Evolutionary conservation across 2,888 invertebrate species (phyloP).

Genomic region (Cinara cedri): DNA sequence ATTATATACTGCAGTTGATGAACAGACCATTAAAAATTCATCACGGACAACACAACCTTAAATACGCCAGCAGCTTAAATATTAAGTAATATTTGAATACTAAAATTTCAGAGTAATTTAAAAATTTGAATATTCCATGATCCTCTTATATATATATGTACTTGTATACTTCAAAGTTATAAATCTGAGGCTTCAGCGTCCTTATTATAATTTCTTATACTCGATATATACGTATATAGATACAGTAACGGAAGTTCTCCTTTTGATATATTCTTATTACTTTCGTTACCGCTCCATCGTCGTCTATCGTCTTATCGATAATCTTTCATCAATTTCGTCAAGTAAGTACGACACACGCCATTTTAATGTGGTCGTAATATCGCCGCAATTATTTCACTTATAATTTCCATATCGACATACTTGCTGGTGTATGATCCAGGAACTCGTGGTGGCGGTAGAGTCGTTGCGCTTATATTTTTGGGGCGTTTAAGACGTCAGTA

Average conservation of each 20-base stretch:
- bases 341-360: background rate
- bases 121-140: slow-evolving; percentile 2
- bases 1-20: background rate
- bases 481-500: slow-evolving; percentile 12
- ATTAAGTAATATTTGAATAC: slow-evolving; percentile 24
- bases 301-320: background rate
- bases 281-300: background rate
- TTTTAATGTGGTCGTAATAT: no score
- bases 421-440: slow-evolving; percentile 25
- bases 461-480: slow-evolving; percentile 9
- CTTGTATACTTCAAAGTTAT: background rate
- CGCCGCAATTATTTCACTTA: background rate
- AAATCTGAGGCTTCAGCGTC: background rate
- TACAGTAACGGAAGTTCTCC: no score
- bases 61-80: background rate
- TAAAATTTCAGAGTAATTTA: background rate
- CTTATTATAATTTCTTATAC: background rate
- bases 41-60: background rate
- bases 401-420: slow-evolving; percentile 47
- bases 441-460: background rate
- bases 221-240: background rate
- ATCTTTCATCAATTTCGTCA: background rate
- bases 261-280: background rate
- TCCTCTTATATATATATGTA: no score
- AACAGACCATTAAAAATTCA: slow-evolving; percentile 13